Conservation (phyloP, 2,888 invertebrate species). For the Eilema depressum region DNA sequence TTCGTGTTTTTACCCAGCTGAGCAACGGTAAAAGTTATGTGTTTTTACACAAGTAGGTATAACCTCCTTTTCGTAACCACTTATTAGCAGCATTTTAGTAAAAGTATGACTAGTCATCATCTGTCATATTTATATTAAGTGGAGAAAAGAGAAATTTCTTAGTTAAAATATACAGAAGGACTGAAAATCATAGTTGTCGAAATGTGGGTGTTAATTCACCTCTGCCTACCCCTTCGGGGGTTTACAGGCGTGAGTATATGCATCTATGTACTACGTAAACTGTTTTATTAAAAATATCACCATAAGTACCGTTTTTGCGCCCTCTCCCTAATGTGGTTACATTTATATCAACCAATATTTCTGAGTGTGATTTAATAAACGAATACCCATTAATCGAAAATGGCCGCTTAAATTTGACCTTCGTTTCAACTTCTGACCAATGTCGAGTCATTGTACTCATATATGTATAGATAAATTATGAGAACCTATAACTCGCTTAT, state of each 20-base stretch:
- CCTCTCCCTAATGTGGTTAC: not conserved
- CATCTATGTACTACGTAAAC: not conserved
- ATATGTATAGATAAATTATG: not conserved
- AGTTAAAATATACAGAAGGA: not conserved
- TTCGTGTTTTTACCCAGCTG: not conserved
- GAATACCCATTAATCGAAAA: not conserved
- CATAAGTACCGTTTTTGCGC: not conserved
- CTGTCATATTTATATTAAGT: not conserved
- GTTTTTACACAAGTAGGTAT: not conserved
- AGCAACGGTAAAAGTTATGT: not conserved
- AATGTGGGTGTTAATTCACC: too few relatives aligned
- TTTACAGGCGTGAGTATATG: too few relatives aligned
- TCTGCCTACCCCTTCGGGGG: too few relatives aligned
- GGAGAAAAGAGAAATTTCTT: not conserved
- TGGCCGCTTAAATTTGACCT: not conserved
- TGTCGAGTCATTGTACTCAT: slow-evolving; percentile 4
- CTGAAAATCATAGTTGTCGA: too few relatives aligned
- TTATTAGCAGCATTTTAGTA: not conserved
- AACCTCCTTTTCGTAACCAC: not conserved
- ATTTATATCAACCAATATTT: not conserved
- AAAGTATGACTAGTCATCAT: not conserved
- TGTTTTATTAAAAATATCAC: not conserved
- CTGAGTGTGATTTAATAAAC: not conserved
- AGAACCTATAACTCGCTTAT: not conserved
- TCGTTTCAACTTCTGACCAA: slow-evolving; percentile 1